Conservation (phyloP, 2,113 vertebrate genomes). For the Ctenodactylus gundi region DNA sequence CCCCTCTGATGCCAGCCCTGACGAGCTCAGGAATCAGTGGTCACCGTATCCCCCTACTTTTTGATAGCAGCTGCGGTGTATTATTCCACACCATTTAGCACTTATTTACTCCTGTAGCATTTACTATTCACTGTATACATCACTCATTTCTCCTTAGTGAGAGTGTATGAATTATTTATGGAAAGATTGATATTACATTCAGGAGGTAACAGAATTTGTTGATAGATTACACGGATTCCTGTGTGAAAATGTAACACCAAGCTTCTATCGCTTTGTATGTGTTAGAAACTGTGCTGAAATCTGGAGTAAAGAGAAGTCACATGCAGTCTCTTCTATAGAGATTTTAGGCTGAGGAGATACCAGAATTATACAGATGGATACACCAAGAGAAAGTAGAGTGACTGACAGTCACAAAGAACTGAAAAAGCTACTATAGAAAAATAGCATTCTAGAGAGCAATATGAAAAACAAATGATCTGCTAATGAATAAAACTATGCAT, state of each 20-base stretch:
- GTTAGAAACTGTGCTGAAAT: background rate
- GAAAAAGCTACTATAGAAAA: background rate
- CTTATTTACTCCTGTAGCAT: background rate
- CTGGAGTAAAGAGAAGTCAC: background rate
- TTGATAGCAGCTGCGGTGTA: background rate
- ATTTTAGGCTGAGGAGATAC: background rate
- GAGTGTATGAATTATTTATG: conserved; percentile 22
- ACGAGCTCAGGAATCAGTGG: background rate
- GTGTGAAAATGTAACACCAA: background rate
- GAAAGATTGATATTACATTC: conserved; percentile 14
- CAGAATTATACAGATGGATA: background rate
- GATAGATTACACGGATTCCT: background rate
- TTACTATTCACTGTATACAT: background rate
- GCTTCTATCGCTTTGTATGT: background rate
- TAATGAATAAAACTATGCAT: background rate
- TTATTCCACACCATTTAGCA: background rate
- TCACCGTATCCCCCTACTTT: background rate
- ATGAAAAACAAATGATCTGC: background rate
- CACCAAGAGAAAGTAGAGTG: background rate
- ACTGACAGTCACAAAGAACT: background rate
- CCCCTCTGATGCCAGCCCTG: background rate
- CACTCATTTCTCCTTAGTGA: background rate
- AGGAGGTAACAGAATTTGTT: background rate
- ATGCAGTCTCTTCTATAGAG: background rate
- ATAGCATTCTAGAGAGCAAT: background rate